phyloP scores from a whole-genome alignment of 2,797 vertebrate genomes.

The Anguilla marmorata region DNA sequence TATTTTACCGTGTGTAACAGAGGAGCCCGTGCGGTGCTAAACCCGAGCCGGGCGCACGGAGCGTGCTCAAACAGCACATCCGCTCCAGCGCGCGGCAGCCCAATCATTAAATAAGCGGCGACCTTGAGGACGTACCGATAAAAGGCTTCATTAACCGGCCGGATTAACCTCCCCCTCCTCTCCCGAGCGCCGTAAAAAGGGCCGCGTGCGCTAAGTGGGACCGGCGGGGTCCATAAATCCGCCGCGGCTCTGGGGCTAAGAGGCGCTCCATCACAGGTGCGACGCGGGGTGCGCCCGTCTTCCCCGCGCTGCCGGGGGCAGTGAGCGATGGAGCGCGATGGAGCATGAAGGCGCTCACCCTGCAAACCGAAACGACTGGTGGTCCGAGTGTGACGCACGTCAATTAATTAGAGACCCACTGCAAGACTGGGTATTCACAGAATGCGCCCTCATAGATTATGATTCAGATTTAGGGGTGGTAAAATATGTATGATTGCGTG shows the following conservation, averaged over 20 bases:
- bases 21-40: background rate
- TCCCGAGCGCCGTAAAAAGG: slow-evolving; percentile 60
- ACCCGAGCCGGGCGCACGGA: background rate
- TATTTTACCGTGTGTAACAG: too few relatives aligned
- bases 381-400: background rate
- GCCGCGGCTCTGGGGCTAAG: background rate
- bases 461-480: background rate
- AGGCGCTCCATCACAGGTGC: slow-evolving; percentile 9
- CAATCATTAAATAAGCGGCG: slow-evolving; percentile 34
- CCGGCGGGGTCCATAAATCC: slow-evolving; percentile 45
- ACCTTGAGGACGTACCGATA: slow-evolving; percentile 65
- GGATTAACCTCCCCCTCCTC: slow-evolving; percentile 63
- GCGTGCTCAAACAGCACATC: background rate
- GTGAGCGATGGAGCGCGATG: background rate
- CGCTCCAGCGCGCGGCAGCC: background rate
- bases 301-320: background rate
- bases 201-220: slow-evolving; percentile 42
- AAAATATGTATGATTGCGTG: background rate
- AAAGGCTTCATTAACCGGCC: slow-evolving; percentile 67
- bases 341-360: background rate
- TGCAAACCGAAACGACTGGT: background rate
- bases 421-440: background rate
- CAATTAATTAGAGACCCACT: background rate
- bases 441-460: background rate
- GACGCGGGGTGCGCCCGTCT: background rate